Conservation (phyloP, 2,888 invertebrate genomes). For the Philaethria dido region DNA sequence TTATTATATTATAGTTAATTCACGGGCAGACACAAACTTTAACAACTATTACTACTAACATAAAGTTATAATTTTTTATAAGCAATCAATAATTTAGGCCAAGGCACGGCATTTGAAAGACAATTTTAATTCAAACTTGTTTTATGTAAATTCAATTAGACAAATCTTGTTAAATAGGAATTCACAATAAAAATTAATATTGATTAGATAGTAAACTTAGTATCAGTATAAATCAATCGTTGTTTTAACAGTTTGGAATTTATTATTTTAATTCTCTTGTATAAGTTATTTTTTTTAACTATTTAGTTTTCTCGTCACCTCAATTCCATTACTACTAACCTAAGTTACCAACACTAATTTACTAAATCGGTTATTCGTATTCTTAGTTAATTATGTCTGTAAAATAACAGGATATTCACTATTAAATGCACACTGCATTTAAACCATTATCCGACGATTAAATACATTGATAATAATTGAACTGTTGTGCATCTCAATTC, state of each 20-base stretch:
- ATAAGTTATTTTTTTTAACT: background rate
- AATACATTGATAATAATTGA: slow-evolving; percentile 22
- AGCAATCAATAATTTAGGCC: slow-evolving; percentile 1
- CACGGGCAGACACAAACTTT: slow-evolving; percentile 6
- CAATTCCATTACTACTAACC: background rate
- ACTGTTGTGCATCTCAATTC: background rate
- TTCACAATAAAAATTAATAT: background rate
- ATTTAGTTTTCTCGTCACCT: background rate
- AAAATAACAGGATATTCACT: slow-evolving; percentile 29
- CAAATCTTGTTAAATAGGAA: background rate
- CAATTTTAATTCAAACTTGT: background rate
- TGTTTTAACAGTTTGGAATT: background rate
- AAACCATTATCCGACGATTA: slow-evolving; percentile 22
- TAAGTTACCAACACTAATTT: background rate
- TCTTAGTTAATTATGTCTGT: slow-evolving; percentile 1
- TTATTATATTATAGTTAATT: background rate
- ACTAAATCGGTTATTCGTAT: background rate
- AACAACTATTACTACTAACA: background rate
- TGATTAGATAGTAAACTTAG: background rate
- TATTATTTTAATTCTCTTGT: too few relatives aligned
- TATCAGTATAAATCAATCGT: background rate
- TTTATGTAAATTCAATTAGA: background rate
- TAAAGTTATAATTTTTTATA: background rate
- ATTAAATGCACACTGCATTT: slow-evolving; percentile 9
- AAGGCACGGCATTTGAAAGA: background rate